Conservation (phyloP, 1,140 invertebrate species). For the Muscidifurax raptorellus region DNA sequence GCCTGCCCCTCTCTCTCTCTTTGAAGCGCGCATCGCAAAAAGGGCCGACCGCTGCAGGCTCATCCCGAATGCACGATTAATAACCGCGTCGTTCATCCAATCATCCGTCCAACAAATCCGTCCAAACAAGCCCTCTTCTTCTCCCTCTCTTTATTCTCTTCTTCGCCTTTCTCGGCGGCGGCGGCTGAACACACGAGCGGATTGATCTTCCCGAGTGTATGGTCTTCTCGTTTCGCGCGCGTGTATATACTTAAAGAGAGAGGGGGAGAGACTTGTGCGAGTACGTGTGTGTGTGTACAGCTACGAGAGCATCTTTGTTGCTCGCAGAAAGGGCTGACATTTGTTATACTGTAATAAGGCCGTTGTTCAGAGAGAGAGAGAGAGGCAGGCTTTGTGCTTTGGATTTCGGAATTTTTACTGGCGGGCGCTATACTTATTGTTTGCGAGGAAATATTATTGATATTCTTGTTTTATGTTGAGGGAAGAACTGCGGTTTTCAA, state of each 20-base stretch:
- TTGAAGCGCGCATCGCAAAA: not conserved
- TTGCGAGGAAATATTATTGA: no score
- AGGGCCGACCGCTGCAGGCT: slow-evolving; percentile 5
- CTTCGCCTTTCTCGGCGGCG: not conserved
- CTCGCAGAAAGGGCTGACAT: slow-evolving; percentile 11
- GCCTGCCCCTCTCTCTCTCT: not conserved
- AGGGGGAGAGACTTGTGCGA: not conserved
- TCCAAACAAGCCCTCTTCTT: slow-evolving; percentile 43
- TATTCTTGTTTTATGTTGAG: no score
- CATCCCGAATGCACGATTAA: slow-evolving; percentile 46
- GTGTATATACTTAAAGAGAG: not conserved
- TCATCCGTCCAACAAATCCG: slow-evolving; percentile 52
- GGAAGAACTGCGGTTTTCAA: no score
- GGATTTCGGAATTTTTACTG: not conserved
- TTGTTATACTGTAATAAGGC: slow-evolving; percentile 48
- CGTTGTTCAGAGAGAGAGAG: not conserved
- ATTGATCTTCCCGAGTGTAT: not conserved
- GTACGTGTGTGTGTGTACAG: not conserved
- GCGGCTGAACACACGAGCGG: not conserved
- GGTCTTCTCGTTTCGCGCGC: not conserved
- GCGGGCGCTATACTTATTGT: no score
- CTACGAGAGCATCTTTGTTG: slow-evolving; percentile 32
- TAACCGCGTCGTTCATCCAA: slow-evolving; percentile 49
- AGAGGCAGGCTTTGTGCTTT: not conserved
- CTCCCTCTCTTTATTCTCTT: not conserved